Base-by-base conservation (phyloP, 2,113 vertebrate genomes). In the Clarias macrocephalus region DNA sequence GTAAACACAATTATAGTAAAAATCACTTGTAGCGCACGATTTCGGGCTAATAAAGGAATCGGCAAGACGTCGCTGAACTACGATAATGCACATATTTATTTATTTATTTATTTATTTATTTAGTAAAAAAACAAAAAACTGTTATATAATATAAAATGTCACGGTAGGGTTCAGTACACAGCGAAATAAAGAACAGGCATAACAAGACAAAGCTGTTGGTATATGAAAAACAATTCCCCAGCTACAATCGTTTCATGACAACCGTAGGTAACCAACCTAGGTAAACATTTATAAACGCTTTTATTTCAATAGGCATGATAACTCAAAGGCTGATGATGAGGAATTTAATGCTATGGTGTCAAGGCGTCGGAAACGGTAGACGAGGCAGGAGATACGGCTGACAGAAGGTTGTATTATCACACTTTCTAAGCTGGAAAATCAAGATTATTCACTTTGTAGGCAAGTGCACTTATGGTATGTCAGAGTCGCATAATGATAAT, bases 361-460 rank as follows among this genome's bases (percentile, higher is more conserved):
- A 56, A n/a, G 56, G 75, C 75, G 56, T 15, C 75, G 28, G 25
- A 63, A 19, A 19, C 48, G 48, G 48, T 6, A 48, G 48, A 48
- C 7, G 13, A 73, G 73, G 73, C 75, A 77, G 52, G 16, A 77
- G 75, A 77, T 56, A 56, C n/a, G 25, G n/a, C 75, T 56, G 75
- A 77, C 25, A n/a, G n/a, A 77, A 56, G 75, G 75, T 15, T 54
- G 75, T 15, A 56, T 56, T 77, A 56, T 77, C 52, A 77, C 75
- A 77, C 25, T 56, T 28, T n/a, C 15, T 2, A 28, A 25, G 13
- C 75, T 54, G 25, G 25, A 76, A 54, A 76, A 52, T 18, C 48
- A 16, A 77, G 48, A 54, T 21, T 25, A 37, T 21, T 23, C 37
- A 23, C 37, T 75, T 56, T 28, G 13, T n/a, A 77, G 75, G 73